These are phyloP conservation scores for Pemphigus obesinymphae DNA, from an alignment of 1,140 invertebrate genomes.

Conservation along the genomic window DNA sequence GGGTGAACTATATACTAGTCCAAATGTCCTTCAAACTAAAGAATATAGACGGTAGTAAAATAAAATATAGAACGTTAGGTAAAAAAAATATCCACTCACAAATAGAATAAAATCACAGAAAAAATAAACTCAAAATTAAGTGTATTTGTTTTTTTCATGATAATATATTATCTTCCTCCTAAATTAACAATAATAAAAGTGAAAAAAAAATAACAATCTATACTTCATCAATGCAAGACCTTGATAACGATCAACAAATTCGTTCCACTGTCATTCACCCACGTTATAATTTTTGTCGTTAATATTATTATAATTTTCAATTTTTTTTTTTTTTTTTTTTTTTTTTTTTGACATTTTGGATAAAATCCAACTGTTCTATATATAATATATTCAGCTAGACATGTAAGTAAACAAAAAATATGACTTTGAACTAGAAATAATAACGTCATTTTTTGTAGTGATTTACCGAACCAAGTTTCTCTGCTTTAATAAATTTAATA, in stretches of 20 bases:
- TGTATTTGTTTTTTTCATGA: background rate
- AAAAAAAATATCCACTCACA: background rate
- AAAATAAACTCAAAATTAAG: background rate
- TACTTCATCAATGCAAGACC: background rate
- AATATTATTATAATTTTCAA: constrained; percentile 12
- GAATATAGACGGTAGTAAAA: background rate
- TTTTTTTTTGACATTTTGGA: constrained; percentile 9
- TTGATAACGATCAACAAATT: constrained; percentile 23
- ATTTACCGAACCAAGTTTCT: background rate
- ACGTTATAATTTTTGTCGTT: constrained; percentile 19
- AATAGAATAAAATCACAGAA: background rate
- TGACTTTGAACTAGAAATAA: constrained; percentile 18
- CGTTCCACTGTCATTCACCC: constrained; percentile 34
- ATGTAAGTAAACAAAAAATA: constrained; percentile 4
- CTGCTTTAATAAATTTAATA: too few species aligned
- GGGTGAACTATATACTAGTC: background rate
- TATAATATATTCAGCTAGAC: constrained; percentile 17
- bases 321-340: constrained; percentile 17
- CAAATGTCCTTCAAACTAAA: background rate
- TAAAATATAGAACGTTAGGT: background rate
- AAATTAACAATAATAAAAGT: background rate
- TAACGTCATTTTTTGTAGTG: background rate
- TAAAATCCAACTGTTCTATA: constrained; percentile 33
- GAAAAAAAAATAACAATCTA: constrained; percentile 7
- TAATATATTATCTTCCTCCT: background rate